Evolutionary conservation across 2,113 vertebrate genomes (phyloP).

Genomic region (Bambusicola thoracicus): DNA sequence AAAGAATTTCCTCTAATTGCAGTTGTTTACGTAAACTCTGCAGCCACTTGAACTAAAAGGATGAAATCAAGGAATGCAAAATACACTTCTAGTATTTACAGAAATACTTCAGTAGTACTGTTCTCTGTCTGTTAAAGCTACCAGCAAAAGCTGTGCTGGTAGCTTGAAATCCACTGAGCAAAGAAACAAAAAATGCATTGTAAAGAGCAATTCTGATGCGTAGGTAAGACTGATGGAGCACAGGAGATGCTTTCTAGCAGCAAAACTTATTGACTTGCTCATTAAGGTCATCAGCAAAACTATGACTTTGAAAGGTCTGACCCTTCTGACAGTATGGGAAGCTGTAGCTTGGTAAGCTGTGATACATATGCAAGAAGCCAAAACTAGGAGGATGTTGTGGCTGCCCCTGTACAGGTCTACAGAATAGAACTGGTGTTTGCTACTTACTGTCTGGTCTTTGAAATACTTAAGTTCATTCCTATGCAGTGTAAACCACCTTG

Average conservation of each 20-base stretch:
- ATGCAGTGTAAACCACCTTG: constrained; percentile 94
- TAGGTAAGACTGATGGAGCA: neutral
- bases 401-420: neutral
- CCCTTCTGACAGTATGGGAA: neutral
- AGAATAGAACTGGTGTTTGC: neutral
- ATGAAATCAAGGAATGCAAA: neutral
- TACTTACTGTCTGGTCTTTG: constrained; percentile 92
- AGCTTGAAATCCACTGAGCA: neutral
- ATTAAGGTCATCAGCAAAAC: neutral
- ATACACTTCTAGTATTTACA: neutral
- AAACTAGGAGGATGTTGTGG: neutral
- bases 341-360: neutral
- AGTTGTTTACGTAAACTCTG: neutral
- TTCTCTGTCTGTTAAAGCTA: neutral
- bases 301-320: neutral
- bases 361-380: neutral
- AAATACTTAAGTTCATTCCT: constrained; percentile 96
- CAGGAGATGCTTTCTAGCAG: neutral
- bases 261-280: neutral
- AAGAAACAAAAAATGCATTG: neutral
- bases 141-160: neutral
- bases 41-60: neutral
- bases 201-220: neutral
- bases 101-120: neutral
- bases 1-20: neutral